A percentile compares a stretch with the other conserved stretches of the same genome.
phyloP scores from a whole-genome alignment of 1,140 invertebrate genomes.

The Lerema accius region DNA sequence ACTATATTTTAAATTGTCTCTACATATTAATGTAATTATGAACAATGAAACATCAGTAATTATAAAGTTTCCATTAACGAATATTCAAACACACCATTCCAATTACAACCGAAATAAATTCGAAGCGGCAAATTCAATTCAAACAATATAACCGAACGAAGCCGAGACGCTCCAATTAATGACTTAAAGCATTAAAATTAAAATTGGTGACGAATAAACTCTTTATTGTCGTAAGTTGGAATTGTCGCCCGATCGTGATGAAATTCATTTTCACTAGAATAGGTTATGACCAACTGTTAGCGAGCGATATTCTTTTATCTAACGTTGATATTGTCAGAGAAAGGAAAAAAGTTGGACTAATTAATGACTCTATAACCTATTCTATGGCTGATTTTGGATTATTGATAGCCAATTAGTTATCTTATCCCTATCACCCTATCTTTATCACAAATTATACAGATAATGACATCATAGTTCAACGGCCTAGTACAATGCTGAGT shows the following conservation, averaged over 20 bases:
- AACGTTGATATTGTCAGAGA: too few relatives aligned
- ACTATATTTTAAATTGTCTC: neutral
- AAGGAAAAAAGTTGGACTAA: too few relatives aligned
- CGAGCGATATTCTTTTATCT: constrained; percentile 32
- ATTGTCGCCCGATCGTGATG: constrained; percentile 46
- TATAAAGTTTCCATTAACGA: neutral
- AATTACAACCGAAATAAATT: constrained; percentile 14
- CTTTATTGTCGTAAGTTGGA: constrained; percentile 52
- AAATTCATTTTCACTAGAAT: constrained; percentile 55
- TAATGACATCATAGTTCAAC: too few relatives aligned
- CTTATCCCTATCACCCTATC: too few relatives aligned
- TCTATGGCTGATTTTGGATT: too few relatives aligned
- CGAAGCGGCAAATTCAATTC: constrained; percentile 43
- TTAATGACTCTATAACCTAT: too few relatives aligned
- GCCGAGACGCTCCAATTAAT: constrained; percentile 43
- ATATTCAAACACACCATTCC: constrained; percentile 1
- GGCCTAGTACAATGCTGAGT: too few relatives aligned
- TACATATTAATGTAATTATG: neutral
- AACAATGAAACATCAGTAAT: neutral
- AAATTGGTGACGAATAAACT: constrained; percentile 58
- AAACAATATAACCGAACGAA: constrained; percentile 38
- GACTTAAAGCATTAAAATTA: constrained; percentile 49
- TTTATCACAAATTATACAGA: too few relatives aligned
- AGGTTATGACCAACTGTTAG: constrained; percentile 8
- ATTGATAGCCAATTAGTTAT: too few relatives aligned